Percentiles rank a stretch among this genome's conserved stretches.
Evolutionary conservation across 2,888 invertebrate genomes (phyloP).

Genomic region (Trissoscelio sp.): DNA sequence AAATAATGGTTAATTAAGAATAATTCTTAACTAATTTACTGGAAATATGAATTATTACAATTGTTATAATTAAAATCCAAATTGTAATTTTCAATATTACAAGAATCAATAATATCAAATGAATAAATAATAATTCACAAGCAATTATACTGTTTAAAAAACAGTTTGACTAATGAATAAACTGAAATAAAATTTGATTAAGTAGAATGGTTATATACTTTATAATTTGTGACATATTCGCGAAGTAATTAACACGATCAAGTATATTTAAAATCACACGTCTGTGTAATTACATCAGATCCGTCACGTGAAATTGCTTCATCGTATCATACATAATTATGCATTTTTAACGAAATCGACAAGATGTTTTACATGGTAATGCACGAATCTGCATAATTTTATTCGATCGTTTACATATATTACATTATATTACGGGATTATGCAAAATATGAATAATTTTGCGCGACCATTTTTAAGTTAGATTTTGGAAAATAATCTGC

Average conservation of each 20-base stretch:
- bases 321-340: constrained; percentile 56
- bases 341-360: constrained; percentile 65
- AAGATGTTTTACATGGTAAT: constrained; percentile 65
- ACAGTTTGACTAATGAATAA: too few species aligned
- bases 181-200: not conserved
- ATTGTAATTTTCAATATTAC: too few species aligned
- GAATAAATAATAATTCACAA: too few species aligned
- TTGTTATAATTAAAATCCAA: too few species aligned
- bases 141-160: too few species aligned
- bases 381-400: constrained; percentile 60
- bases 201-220: not conserved
- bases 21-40: too few species aligned
- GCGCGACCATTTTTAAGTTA: constrained; percentile 47
- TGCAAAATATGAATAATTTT: constrained; percentile 57
- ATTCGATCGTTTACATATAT: constrained; percentile 64
- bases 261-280: constrained; percentile 33
- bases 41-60: too few species aligned
- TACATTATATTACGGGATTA: constrained; percentile 62
- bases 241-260: constrained; percentile 27
- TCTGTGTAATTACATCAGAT: constrained; percentile 43
- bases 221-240: constrained; percentile 32
- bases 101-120: too few species aligned
- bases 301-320: constrained; percentile 60
- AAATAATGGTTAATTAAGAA: too few species aligned
- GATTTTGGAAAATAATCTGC: constrained; percentile 54